Base-by-base conservation (phyloP, 1,140 invertebrate genomes). In the Zaprionus gabonicus region DNA sequence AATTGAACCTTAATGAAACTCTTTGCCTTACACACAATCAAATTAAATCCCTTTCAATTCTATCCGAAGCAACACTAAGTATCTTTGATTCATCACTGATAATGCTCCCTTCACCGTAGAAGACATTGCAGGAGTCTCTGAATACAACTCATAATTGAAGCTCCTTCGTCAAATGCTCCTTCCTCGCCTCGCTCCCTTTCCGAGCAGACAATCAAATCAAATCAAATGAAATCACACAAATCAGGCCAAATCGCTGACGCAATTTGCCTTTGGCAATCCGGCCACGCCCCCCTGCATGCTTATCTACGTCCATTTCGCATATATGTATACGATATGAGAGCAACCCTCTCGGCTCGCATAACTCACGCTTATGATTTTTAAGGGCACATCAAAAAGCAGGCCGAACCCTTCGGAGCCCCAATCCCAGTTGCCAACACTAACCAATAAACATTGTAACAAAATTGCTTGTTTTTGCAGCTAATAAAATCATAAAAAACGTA, bases 391-490 rank as follows among this genome's bases (percentile, higher is more conserved):
- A 87, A 86, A 80, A 41, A 64, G 51, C 38, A 17, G 17, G 28
- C 38, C 36, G 31, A 82, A 82, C 78, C 82, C 78, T 76, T 87
- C 68, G 57, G 38, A 36, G 17, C 28, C 28, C 78, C 66, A 57
- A 57, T 51, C 46, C 46, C 20, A 51, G 46, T 51, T 51, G 46
- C 20, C 67, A 64, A 81, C 81, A 82, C 85, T 90, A 90, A 90
- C 85, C 85, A 90, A 90, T 90, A 90, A 90, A 90, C 85, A 90
- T 90, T 90, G 85, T 90, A 82, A 78, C 85, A 72, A 80, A 79
- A 90, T 90, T 90, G 85, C 86, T 84, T 90, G 85, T 90, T 90
- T 90, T 90, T 90, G 85, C 85, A 90, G 85, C 85, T 90, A 90
- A 90, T 90, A 90, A 90, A 90, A 90, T 90, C 85, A 90, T 90